phyloP scores from a whole-genome alignment of 2,113 vertebrate species.

The Rhea americana region DNA sequence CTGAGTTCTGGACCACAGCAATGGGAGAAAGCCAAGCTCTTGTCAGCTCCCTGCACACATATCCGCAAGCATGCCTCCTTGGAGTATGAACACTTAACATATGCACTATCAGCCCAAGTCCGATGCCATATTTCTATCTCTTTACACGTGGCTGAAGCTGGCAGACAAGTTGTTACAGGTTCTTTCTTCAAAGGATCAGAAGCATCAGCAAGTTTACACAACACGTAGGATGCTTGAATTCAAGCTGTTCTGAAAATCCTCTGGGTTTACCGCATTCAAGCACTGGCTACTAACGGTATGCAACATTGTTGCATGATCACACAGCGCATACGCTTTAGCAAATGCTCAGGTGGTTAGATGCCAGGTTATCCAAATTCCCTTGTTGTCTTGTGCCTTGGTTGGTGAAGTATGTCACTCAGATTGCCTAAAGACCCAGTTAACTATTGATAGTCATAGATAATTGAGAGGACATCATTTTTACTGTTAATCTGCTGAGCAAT shows the following conservation, averaged over 20 bases:
- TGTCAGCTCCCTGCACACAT: neutral
- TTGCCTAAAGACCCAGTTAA: neutral
- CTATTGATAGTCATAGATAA: neutral
- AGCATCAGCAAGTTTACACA: neutral
- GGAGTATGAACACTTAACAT: neutral
- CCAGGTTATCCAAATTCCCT: neutral
- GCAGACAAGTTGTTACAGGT: neutral
- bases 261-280: neutral
- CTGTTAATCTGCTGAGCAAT: neutral
- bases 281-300: neutral
- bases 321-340: neutral
- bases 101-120: neutral
- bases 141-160: neutral
- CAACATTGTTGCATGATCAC: neutral
- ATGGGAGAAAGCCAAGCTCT: neutral
- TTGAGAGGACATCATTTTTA: neutral
- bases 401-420: neutral
- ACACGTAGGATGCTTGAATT: neutral
- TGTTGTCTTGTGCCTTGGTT: neutral
- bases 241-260: neutral
- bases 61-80: neutral
- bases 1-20: neutral
- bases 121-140: neutral
- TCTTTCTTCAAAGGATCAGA: neutral
- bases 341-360: neutral